Evolutionary conservation across 2,888 invertebrate species (phyloP).

Genomic region (Orthosia gracilis): DNA sequence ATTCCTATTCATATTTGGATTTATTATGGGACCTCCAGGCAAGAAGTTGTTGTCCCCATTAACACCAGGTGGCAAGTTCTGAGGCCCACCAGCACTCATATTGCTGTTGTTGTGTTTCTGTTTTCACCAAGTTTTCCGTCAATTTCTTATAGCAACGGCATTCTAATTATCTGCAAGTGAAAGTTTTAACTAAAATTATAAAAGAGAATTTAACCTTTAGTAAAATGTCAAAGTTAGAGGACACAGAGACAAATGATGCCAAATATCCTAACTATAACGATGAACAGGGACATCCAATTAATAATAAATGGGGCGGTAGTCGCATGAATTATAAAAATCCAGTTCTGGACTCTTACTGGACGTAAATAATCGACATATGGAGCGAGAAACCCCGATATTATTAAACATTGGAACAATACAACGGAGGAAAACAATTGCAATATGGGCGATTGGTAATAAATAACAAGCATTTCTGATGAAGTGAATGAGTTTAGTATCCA

Average conservation of each 20-base stretch:
- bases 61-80: conserved; percentile 86
- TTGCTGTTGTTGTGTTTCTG: conserved; percentile 40
- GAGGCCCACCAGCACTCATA: conserved; percentile 85
- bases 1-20: conserved; percentile 88
- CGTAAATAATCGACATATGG: conserved; percentile 26
- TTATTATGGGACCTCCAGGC: conserved; percentile 91
- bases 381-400: conserved; percentile 15
- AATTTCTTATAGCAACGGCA: conserved; percentile 66
- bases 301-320: conserved; percentile 32
- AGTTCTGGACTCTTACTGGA: conserved; percentile 15
- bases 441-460: conserved; percentile 42
- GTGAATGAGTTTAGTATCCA: conserved; percentile 55
- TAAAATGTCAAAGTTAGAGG: conserved; percentile 79
- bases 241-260: conserved; percentile 68
- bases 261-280: conserved; percentile 43
- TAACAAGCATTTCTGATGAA: conserved; percentile 43
- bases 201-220: conserved; percentile 71
- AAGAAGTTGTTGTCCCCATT: conserved; percentile 89
- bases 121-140: conserved; percentile 52
- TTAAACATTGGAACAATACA: conserved; percentile 34
- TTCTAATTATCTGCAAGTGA: conserved; percentile 83
- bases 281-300: conserved; percentile 29
- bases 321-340: conserved; percentile 33
- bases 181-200: conserved; percentile 66
- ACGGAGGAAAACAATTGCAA: conserved; percentile 43